phyloP scores from a whole-genome alignment of 2,113 vertebrate species.

The Dinomys branickii region DNA sequence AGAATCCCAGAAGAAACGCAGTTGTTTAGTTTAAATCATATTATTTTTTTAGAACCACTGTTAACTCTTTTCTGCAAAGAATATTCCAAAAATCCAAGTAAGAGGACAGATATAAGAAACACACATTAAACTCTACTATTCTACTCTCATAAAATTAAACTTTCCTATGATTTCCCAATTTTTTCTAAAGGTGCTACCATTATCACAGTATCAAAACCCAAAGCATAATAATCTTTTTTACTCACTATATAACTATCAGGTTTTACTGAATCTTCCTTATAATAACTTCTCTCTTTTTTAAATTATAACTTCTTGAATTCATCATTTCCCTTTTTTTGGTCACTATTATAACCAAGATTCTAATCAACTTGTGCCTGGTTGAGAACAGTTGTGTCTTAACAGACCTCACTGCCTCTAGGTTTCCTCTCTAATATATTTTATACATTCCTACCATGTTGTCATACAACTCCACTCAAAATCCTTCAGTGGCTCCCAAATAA shows the following conservation, averaged over 20 bases:
- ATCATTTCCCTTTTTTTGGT: not conserved
- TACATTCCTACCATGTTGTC: not conserved
- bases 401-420: not conserved
- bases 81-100: slow-evolving; percentile 54
- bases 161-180: not conserved
- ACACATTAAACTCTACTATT: slow-evolving; percentile 10
- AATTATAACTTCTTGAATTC: not conserved
- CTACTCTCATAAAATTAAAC: slow-evolving; percentile 19
- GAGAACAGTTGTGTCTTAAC: slow-evolving; percentile 29
- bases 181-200: not conserved
- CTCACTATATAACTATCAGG: not conserved
- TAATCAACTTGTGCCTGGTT: not conserved
- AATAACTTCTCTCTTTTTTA: not conserved
- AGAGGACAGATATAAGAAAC: not conserved
- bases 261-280: not conserved
- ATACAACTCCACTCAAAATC: slow-evolving; percentile 39
- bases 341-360: not conserved
- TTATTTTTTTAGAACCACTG: not conserved
- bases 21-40: slow-evolving; percentile 25
- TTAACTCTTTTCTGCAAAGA: not conserved
- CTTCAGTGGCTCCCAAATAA: slow-evolving; percentile 1
- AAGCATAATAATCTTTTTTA: slow-evolving; percentile 10
- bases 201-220: not conserved
- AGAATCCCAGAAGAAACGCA: slow-evolving; percentile 42
- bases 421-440: slow-evolving; percentile 11